Percentiles rank a stretch among this genome's conserved stretches.
These are phyloP conservation scores for Apocrypta bakeri DNA, from an alignment of 1,140 invertebrate genomes.

Conservation along the genomic window DNA sequence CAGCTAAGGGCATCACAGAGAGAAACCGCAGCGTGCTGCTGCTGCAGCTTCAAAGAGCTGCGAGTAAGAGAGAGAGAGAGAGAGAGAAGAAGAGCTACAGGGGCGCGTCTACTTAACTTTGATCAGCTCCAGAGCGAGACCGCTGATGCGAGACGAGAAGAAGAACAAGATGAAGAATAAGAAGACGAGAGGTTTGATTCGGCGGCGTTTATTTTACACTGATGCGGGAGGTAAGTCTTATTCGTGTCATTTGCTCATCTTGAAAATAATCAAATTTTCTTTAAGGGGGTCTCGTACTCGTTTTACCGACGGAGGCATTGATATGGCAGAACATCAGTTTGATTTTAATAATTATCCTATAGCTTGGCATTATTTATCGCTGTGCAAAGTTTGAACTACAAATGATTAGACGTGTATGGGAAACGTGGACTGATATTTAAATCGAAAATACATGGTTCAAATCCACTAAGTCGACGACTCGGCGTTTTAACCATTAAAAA, in stretches of 20 bases:
- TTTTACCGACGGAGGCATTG: too few relatives aligned
- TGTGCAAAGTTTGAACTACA: too few relatives aligned
- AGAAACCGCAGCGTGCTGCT: slow-evolving; percentile 68
- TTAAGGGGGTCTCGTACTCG: too few relatives aligned
- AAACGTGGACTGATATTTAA: too few relatives aligned
- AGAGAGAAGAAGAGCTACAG: slow-evolving; percentile 49
- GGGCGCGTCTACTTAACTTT: slow-evolving; percentile 74
- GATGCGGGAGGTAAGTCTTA: neutral
- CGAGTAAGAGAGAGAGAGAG: slow-evolving; percentile 26
- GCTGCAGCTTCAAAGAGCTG: slow-evolving; percentile 66
- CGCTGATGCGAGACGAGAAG: slow-evolving; percentile 70
- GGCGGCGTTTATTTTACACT: slow-evolving; percentile 25
- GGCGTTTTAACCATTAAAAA: too few relatives aligned
- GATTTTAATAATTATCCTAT: too few relatives aligned
- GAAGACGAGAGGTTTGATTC: slow-evolving; percentile 7
- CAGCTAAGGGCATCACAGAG: slow-evolving; percentile 49
- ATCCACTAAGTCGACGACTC: too few relatives aligned
- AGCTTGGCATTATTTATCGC: too few relatives aligned
- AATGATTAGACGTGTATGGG: too few relatives aligned
- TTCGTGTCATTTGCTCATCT: neutral
- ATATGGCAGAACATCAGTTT: too few relatives aligned
- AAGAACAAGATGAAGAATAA: neutral
- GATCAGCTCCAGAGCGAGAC: slow-evolving; percentile 67
- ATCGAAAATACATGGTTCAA: too few relatives aligned
- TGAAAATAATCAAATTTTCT: too few relatives aligned